Conservation (phyloP, 2,113 vertebrate species). For the Lepisosteus oculatus region DNA sequence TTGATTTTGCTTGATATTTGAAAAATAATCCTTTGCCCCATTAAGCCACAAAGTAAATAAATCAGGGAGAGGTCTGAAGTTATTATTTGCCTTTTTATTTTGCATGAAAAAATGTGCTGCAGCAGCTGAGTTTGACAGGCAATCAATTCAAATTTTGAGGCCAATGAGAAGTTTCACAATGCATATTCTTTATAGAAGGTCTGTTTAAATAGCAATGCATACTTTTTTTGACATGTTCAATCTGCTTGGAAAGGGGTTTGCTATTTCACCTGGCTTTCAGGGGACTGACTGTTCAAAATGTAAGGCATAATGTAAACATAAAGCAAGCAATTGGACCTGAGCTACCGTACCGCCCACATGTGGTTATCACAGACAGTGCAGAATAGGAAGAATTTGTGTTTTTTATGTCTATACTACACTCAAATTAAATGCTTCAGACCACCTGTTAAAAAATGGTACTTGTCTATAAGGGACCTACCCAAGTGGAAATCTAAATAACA, state of each 20-base stretch:
- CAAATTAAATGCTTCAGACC: too few species aligned
- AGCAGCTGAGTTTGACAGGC: background rate
- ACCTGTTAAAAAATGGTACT: too few species aligned
- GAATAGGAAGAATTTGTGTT: constrained; percentile 2
- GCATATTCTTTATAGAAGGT: background rate
- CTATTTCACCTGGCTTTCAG: constrained; percentile 13
- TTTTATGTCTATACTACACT: too few species aligned
- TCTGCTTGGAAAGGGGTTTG: background rate
- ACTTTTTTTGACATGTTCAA: background rate
- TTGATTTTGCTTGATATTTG: too few species aligned
- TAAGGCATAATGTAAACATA: background rate
- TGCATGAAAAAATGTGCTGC: background rate
- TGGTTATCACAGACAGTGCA: background rate
- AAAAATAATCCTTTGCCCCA: too few species aligned
- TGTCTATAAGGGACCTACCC: too few species aligned
- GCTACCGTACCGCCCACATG: background rate
- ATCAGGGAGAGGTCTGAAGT: too few species aligned
- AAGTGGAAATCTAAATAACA: too few species aligned
- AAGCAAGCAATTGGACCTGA: background rate
- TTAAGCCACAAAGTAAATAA: too few species aligned
- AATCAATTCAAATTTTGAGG: background rate
- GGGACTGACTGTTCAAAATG: constrained; percentile 5
- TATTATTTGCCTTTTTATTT: background rate
- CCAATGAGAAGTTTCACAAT: background rate
- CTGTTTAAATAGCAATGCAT: background rate